Evolutionary conservation across 2,888 invertebrate species (phyloP).

Genomic region (Papilio elwesi): DNA sequence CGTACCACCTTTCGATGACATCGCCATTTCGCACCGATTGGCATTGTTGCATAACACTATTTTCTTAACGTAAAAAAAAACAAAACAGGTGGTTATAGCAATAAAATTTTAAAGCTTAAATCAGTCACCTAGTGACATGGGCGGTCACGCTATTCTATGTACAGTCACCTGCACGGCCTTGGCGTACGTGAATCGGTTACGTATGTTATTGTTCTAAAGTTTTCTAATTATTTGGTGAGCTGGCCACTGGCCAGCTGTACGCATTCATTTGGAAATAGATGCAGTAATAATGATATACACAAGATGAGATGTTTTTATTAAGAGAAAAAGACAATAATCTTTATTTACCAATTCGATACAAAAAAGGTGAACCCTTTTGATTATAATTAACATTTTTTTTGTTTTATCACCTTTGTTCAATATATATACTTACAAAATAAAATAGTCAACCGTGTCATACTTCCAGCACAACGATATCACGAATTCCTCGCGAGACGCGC

Average conservation of each 20-base stretch:
- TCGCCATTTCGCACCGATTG: neutral
- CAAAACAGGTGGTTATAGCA: neutral
- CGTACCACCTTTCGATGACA: no score
- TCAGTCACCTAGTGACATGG: neutral
- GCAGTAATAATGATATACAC: neutral
- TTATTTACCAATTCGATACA: no score
- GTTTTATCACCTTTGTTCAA: no score
- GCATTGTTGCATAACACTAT: neutral
- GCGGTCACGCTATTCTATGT: neutral
- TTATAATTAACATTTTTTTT: no score
- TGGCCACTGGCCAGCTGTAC: neutral
- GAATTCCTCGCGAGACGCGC: no score
- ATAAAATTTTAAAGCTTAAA: neutral
- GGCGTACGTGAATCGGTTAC: slow-evolving; percentile 24
- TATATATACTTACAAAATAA: no score
- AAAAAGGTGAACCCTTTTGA: no score
- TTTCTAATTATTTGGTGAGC: neutral
- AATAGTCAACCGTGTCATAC: no score
- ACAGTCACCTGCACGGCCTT: slow-evolving; percentile 13
- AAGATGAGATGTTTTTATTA: no score
- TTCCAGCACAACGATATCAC: no score
- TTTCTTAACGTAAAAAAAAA: neutral
- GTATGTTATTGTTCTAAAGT: neutral
- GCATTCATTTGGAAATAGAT: slow-evolving; percentile 6
- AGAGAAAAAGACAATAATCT: no score